Conservation (phyloP, 2,797 vertebrate genomes). For the Gouania willdenowi region DNA sequence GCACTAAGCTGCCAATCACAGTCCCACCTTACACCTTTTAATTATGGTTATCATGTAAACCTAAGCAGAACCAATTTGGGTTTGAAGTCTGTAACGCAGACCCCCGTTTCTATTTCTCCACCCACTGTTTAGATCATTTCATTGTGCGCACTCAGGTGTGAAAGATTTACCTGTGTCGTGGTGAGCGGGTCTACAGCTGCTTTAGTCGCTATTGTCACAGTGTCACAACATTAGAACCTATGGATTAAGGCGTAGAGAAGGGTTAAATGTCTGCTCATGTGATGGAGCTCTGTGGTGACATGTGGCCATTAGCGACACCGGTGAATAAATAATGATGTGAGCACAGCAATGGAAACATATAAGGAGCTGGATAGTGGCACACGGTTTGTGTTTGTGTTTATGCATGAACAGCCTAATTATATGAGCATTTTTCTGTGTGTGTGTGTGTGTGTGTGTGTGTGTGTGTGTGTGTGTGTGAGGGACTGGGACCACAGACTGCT, state of each 20-base stretch:
- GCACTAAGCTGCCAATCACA: slow-evolving; percentile 30
- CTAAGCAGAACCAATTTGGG: slow-evolving; percentile 19
- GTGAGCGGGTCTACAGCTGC: slow-evolving; percentile 32
- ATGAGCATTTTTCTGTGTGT: neutral
- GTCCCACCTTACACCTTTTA: slow-evolving; percentile 22
- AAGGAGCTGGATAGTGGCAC: slow-evolving; percentile 1
- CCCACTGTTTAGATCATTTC: slow-evolving; percentile 19
- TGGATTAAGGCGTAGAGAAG: slow-evolving; percentile 53
- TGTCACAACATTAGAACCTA: slow-evolving; percentile 47
- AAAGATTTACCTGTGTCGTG: slow-evolving; percentile 52
- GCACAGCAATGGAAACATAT: slow-evolving; percentile 4
- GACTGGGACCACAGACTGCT: slow-evolving; percentile 73
- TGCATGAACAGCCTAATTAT: neutral
- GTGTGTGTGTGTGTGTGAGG: slow-evolving; percentile 2
- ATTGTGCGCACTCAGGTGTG: slow-evolving; percentile 46
- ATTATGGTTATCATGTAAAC: slow-evolving; percentile 38
- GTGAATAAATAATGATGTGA: slow-evolving; percentile 56
- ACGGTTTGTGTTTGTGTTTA: neutral
- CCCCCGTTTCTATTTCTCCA: slow-evolving; percentile 11
- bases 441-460: neutral
- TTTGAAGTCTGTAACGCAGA: slow-evolving; percentile 19
- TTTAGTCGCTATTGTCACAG: slow-evolving; percentile 47
- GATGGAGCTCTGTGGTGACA: slow-evolving; percentile 33
- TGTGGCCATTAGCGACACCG: slow-evolving; percentile 46
- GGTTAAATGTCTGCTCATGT: slow-evolving; percentile 49